Evolutionary conservation across 2,888 invertebrate genomes (phyloP), one percentile per base, ranked within the genome.

Genomic region (Dromius quadrimaculatus): DNA sequence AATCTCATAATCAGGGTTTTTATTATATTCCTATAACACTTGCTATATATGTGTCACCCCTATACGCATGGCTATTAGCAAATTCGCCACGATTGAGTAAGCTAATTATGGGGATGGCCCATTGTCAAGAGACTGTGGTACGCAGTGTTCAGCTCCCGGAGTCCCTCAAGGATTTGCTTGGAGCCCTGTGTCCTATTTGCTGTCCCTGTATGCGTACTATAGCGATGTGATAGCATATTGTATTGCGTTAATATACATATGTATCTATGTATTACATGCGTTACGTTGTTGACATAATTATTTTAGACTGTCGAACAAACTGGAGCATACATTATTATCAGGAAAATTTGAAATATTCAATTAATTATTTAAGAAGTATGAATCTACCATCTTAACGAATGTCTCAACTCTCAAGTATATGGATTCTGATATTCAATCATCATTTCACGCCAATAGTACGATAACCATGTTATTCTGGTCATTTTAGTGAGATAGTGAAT

Each of bases 11-110:
- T n/a, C n/a, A n/a, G n/a, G n/a, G n/a, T n/a, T n/a, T n/a, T n/a
- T n/a, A 28, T 28, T 3, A 28, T 28, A 28, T 28, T 47, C 23
- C 47, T 23, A 36, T 11, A 23, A 59, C 19, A 59, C 59, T 19
- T n/a, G n/a, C 36, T 59, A 59, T 59, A 59, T 6, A 19, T 3
- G 2, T 36, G 13, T 59, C 11, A 43, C n/a, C 62, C 62, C 62
- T 23, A 20, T 45, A 62, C 41, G 41, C 38, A 65, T 38, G 59
- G 68, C 68, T 68, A 68, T 68, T 68, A 68, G 68, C 59, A 68
- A 68, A 68, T 68, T 68, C 68, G 68, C 68, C 41, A 59, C 68
- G 68, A 68, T 68, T 68, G 68, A 68, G 59, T 68, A 68, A 68
- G 68, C 68, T 68, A 68, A 68, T 68, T 68, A 68, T 68, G 19